phyloP scores from a whole-genome alignment of 30 jellyfish, hydroid and myxozoan species.

The Nemopilema nomurai region DNA sequence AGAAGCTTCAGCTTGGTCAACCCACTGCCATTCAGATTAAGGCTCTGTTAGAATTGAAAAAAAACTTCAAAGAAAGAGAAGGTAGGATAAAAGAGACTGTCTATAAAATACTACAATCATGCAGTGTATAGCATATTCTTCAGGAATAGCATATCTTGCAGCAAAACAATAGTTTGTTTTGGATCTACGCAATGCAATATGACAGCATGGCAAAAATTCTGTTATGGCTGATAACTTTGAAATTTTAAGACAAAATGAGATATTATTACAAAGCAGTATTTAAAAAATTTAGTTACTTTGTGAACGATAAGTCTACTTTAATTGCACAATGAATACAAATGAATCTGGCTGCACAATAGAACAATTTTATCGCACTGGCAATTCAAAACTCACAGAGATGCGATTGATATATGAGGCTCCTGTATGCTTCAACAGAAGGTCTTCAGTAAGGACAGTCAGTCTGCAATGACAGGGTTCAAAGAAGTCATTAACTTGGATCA shows the following conservation, averaged over 20 bases:
- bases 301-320: too few species aligned
- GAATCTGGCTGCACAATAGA: too few species aligned
- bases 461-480: constrained; percentile 14
- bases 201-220: too few species aligned
- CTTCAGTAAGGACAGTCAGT: constrained; percentile 82
- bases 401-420: constrained; percentile 46
- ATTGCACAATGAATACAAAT: too few species aligned
- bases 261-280: too few species aligned
- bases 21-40: constrained; percentile 87
- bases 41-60: constrained; percentile 27
- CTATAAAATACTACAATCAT: neutral
- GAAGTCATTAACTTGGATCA: neutral
- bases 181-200: too few species aligned
- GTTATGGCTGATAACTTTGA: too few species aligned
- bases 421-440: constrained; percentile 71
- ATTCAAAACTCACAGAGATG: constrained; percentile 64
- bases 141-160: too few species aligned
- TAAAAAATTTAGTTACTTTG: too few species aligned
- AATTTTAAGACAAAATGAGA: too few species aligned
- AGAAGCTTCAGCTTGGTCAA: constrained; percentile 69
- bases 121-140: neutral
- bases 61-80: neutral
- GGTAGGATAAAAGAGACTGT: neutral
- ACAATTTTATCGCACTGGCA: too few species aligned
- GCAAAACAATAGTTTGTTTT: too few species aligned